Base-by-base conservation (phyloP, 1,140 invertebrate species). In the Pollicipes pollicipes region DNA sequence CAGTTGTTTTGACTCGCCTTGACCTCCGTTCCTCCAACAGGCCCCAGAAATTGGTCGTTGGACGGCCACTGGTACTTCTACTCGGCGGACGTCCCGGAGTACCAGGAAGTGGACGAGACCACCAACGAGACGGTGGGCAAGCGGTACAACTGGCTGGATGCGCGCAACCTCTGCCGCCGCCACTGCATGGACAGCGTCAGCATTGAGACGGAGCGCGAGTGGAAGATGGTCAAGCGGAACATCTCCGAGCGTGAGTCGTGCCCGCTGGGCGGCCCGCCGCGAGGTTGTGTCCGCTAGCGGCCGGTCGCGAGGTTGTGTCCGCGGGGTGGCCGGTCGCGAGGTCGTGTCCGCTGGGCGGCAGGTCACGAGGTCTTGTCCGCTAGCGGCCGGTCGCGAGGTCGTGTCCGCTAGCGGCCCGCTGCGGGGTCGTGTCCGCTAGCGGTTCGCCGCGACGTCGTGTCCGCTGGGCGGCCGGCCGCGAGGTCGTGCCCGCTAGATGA, bases 141-240 rank as follows among this genome's bases (percentile, higher is more conserved):
- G 77, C 91, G 89, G 80, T 84, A 91, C 26, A 90, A 95, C 79
- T 95, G 91, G 91, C 82, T 94, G 71, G 91, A 93, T 74, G 90
- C 89, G 27, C 86, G 91, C 75, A 95, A 95, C 79, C 84, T 90
- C 73, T 95, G 91, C 80, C 84, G 91, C 72, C 89, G 92, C 78
- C 92, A 92, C 78, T 95, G 91, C 79, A 95, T 95, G 91, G 91
- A 94, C 78, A 84, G 92, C 66, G 87, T 93, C 6, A 90, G 90
- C 0, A 82, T 93, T 75, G 91, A 95, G 79, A 88, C 88, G 0
- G 88, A 91, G 80, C 89, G 91, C 78, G 90, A 95, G 78, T 92
- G 93, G 77, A 90, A 93, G 78, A 85, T 93, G 74, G 86, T 93
- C 78, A 90, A 89, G 84, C 88, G 87, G 77, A 83, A 93, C 21